Evolutionary conservation across 2,797 vertebrate species (phyloP).

Genomic region (Anabacerthia variegaticeps): DNA sequence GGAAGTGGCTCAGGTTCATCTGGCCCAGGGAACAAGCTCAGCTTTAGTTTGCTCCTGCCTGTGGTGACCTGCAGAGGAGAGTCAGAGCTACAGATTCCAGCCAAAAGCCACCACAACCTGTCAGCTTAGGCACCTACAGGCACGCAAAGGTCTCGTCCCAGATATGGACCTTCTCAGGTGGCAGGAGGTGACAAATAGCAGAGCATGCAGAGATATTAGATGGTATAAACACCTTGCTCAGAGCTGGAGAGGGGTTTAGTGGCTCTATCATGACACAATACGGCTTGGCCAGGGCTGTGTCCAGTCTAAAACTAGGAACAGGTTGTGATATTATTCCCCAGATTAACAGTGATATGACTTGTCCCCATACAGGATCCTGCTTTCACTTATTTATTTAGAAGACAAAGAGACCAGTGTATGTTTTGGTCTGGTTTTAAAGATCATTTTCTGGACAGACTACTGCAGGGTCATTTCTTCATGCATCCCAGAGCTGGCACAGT

Average conservation of each 20-base stretch:
- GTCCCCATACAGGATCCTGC: not conserved
- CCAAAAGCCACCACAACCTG: not conserved
- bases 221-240: not conserved
- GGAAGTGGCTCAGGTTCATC: not conserved
- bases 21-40: not conserved
- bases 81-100: not conserved
- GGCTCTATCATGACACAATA: rapidly evolving
- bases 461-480: not conserved
- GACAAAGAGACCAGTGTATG: not conserved
- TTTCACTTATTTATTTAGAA: not conserved
- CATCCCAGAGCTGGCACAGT: not conserved
- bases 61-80: not conserved
- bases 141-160: not conserved
- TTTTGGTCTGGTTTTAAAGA: not conserved
- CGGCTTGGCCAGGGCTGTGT: not conserved
- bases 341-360: not conserved
- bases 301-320: not conserved
- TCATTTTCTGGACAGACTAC: not conserved
- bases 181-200: not conserved
- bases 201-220: not conserved
- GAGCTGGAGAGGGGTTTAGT: not conserved
- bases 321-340: not conserved
- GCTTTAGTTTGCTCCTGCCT: not conserved
- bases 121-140: not conserved
- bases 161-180: not conserved